Evolutionary conservation across 2,888 invertebrate genomes (phyloP).

Genomic region (Leptinotarsa rubiginosa): DNA sequence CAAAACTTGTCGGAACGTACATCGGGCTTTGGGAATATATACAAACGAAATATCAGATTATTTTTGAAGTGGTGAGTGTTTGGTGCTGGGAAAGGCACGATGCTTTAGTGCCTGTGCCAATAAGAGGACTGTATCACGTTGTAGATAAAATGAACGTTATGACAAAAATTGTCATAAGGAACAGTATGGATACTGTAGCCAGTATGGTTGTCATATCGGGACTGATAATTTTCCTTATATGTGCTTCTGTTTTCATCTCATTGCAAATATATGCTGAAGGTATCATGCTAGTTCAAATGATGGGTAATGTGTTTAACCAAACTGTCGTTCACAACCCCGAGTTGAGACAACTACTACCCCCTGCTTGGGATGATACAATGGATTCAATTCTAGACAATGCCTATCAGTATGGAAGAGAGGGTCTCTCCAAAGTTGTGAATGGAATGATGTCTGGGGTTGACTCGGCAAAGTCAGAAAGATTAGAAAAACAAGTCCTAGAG

Average conservation of each 20-base stretch:
- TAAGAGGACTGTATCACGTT: conserved; percentile 81
- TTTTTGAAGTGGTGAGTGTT: conserved; percentile 59
- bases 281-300: conserved; percentile 89
- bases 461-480: conserved; percentile 80
- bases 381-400: conserved; percentile 94
- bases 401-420: conserved; percentile 91
- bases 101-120: conserved; percentile 80
- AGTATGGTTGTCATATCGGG: conserved; percentile 87
- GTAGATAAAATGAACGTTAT: conserved; percentile 74
- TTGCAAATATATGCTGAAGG: conserved; percentile 96
- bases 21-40: conserved; percentile 70
- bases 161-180: conserved; percentile 74
- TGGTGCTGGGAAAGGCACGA: conserved; percentile 78
- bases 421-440: conserved; percentile 87
- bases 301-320: conserved; percentile 88
- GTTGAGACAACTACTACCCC: conserved; percentile 84
- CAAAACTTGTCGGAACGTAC: conserved; percentile 70
- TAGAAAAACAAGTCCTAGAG: conserved; percentile 90
- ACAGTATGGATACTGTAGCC: conserved; percentile 87
- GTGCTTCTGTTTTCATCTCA: conserved; percentile 84
- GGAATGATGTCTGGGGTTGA: conserved; percentile 84
- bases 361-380: conserved; percentile 85
- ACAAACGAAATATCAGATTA: conserved; percentile 57
- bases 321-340: conserved; percentile 92
- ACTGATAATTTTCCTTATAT: conserved; percentile 82